phyloP scores from a whole-genome alignment of 2,113 vertebrate genomes.

The Phalacrocorax aristotelis region DNA sequence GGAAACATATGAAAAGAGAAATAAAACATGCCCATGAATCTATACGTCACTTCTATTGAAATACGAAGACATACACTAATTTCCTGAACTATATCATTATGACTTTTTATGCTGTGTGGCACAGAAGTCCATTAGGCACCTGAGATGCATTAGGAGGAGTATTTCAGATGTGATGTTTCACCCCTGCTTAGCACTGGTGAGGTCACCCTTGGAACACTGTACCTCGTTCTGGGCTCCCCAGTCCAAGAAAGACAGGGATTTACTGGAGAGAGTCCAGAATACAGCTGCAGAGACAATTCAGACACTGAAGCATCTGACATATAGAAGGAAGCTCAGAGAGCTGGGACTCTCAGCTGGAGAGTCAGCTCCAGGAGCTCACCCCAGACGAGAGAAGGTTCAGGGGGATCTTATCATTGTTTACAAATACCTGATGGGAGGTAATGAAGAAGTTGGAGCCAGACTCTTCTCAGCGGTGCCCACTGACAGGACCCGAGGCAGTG shows the following conservation, averaged over 20 bases:
- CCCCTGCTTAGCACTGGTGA: background rate
- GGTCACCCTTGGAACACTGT: background rate
- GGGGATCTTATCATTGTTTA: no score
- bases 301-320: background rate
- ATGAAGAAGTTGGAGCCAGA: no score
- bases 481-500: background rate
- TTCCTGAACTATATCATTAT: background rate
- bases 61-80: background rate
- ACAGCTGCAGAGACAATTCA: background rate
- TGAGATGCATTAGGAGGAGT: background rate
- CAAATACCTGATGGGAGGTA: no score
- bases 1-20: background rate
- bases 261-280: background rate
- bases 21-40: background rate
- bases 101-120: rapidly evolving
- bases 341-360: background rate
- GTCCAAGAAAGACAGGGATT: background rate
- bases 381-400: background rate
- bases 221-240: background rate
- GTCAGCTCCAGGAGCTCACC: background rate
- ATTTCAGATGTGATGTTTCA: background rate
- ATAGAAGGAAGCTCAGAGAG: background rate
- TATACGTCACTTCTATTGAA: background rate
- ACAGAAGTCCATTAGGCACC: background rate
- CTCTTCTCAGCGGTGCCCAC: background rate